Percentiles rank a stretch among this genome's conserved stretches.
These are phyloP conservation scores for Phycodurus eques DNA, from an alignment of 2,113 vertebrate genomes.

Conservation along the genomic window DNA sequence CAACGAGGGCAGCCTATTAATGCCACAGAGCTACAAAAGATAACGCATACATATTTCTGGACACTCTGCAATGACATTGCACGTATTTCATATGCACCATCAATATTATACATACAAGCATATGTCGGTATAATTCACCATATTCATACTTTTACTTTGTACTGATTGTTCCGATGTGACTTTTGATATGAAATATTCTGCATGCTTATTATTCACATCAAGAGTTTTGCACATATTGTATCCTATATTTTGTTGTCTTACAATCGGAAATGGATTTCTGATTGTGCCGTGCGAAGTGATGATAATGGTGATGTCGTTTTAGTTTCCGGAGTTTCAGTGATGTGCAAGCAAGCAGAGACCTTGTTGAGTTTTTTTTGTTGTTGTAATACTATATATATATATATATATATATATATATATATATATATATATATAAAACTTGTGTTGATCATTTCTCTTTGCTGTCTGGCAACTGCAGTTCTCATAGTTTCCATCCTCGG, in stretches of 20 bases:
- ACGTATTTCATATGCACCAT: too few species aligned
- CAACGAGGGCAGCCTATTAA: background rate
- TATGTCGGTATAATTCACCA: too few species aligned
- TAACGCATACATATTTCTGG: too few species aligned
- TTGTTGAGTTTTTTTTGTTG: background rate
- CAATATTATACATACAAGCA: too few species aligned
- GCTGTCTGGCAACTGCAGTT: conserved; percentile 54
- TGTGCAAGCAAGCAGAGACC: background rate
- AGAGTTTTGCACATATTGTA: too few species aligned
- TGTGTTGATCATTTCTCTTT: conserved; percentile 46
- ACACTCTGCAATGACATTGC: too few species aligned
- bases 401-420: background rate
- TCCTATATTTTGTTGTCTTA: background rate
- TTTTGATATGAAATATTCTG: too few species aligned
- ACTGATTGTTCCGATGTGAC: too few species aligned
- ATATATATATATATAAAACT: conserved; percentile 13
- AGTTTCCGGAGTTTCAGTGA: background rate
- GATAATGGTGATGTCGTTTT: background rate
- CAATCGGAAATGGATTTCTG: background rate
- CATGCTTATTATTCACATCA: too few species aligned
- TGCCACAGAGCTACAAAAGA: too few species aligned
- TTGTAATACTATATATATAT: background rate
- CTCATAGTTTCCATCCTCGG: conserved; percentile 69
- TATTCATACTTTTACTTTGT: too few species aligned
- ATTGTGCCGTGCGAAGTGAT: too few species aligned